A percentile compares a stretch with the other conserved stretches of the same genome.
These are phyloP conservation scores for Microcebus murinus DNA, from an alignment of 2,113 vertebrate species.

Conservation along the genomic window DNA sequence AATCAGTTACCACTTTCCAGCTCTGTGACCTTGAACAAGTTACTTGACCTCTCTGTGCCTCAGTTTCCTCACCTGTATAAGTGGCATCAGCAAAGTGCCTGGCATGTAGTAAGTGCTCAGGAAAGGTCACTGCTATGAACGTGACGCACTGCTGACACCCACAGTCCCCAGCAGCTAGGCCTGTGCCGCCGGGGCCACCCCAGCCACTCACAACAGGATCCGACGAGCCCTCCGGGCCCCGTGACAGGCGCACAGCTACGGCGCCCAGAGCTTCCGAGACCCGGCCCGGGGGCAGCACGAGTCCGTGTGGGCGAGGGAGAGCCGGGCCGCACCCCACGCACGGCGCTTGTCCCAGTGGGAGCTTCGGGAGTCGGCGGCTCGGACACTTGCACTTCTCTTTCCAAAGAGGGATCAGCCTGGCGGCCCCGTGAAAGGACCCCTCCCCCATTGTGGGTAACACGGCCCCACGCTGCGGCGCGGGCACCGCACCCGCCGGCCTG, in stretches of 20 bases:
- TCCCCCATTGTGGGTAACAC: conserved; percentile 94
- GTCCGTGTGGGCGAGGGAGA: too few species aligned
- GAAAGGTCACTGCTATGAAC: rapidly evolving
- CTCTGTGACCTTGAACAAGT: neutral
- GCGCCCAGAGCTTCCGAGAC: rapidly evolving
- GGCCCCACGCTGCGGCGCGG: conserved; percentile 87
- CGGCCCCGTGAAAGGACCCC: conserved; percentile 88
- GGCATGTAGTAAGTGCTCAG: rapidly evolving
- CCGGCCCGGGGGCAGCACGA: rapidly evolving
- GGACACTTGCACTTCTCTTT: conserved; percentile 82
- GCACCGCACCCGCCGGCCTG: too few species aligned
- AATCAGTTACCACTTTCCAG: neutral
- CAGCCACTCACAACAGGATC: too few species aligned
- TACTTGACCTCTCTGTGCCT: neutral
- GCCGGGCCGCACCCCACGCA: too few species aligned
- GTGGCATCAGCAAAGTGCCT: neutral
- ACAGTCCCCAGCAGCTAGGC: rapidly evolving
- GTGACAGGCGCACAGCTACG: rapidly evolving
- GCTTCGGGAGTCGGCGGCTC: conserved; percentile 83
- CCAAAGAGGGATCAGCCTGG: conserved; percentile 85
- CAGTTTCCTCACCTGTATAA: neutral
- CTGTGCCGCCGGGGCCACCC: rapidly evolving
- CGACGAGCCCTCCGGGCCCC: rapidly evolving
- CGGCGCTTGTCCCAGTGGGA: conserved; percentile 73
- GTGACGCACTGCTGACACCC: rapidly evolving